These are phyloP conservation scores for Dasyprocta punctata DNA, from an alignment of 2,113 vertebrate genomes.

Conservation along the genomic window DNA sequence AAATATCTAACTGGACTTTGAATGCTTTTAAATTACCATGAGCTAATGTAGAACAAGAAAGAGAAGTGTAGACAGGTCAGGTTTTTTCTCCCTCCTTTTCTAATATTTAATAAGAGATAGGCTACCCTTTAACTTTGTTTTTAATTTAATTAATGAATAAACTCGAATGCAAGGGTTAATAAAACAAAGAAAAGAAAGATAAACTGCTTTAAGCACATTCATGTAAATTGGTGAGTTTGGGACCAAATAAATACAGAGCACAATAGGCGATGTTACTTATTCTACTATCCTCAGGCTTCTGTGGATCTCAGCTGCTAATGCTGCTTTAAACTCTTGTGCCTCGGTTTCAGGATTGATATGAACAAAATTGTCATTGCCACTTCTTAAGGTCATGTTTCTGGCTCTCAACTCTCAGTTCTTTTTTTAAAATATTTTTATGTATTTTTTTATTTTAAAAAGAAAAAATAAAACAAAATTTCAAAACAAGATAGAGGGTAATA, in stretches of 20 bases:
- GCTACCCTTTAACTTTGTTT: neutral
- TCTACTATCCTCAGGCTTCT: neutral
- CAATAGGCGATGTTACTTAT: fast-evolving
- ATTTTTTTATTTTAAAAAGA: too few relatives aligned
- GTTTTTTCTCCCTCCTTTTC: neutral
- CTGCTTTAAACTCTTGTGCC: neutral
- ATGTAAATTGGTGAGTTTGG: neutral
- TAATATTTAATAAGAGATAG: neutral
- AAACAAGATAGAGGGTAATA: too few relatives aligned
- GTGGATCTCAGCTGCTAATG: neutral
- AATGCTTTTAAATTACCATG: neutral
- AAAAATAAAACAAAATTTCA: too few relatives aligned
- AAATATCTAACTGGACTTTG: neutral
- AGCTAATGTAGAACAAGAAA: neutral
- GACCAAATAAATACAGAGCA: neutral
- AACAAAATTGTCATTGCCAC: neutral
- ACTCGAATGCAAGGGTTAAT: neutral
- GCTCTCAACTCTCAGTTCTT: neutral
- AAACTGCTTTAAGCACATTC: neutral
- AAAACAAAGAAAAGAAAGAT: neutral
- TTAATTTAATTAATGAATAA: neutral
- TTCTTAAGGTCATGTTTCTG: neutral
- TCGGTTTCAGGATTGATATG: neutral
- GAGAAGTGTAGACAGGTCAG: neutral
- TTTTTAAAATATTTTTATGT: neutral